phyloP scores from a whole-genome alignment of 2,888 invertebrate species.

The Sinohyriopsis cumingii region DNA sequence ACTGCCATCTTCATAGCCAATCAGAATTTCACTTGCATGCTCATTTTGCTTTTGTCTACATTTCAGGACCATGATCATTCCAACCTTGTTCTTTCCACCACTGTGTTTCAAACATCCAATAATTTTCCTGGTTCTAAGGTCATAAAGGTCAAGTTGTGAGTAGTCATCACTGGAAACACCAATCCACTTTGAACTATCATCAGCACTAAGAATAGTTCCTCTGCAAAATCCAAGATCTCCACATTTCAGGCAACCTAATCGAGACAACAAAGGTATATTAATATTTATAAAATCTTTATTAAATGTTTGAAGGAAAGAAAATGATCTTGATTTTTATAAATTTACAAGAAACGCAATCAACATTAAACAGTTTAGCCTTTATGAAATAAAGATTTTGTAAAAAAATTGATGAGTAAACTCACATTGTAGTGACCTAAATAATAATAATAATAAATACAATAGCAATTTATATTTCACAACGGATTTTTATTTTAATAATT shows the following conservation, averaged over 20 bases:
- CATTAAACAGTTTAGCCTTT: too few relatives aligned
- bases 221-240: slow-evolving; percentile 38
- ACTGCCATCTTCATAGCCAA: slow-evolving; percentile 62
- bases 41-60: not conserved
- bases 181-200: slow-evolving; percentile 7
- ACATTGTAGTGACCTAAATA: too few relatives aligned
- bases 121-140: slow-evolving; percentile 21
- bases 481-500: too few relatives aligned
- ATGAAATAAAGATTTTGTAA: too few relatives aligned
- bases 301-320: too few relatives aligned
- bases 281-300: too few relatives aligned
- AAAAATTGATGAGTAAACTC: too few relatives aligned
- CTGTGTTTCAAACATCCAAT: slow-evolving; percentile 24
- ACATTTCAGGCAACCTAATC: slow-evolving; percentile 28
- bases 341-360: too few relatives aligned
- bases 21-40: slow-evolving; percentile 21
- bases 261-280: not conserved
- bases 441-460: too few relatives aligned
- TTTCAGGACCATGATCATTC: slow-evolving; percentile 5
- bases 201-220: slow-evolving; percentile 12
- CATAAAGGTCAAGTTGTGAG: slow-evolving; percentile 45
- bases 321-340: too few relatives aligned
- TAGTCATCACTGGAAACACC: slow-evolving; percentile 42
- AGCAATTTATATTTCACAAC: too few relatives aligned
- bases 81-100: slow-evolving; percentile 19